phyloP scores from a whole-genome alignment of 2,888 invertebrate genomes.

The Hyppa rectilinea region DNA sequence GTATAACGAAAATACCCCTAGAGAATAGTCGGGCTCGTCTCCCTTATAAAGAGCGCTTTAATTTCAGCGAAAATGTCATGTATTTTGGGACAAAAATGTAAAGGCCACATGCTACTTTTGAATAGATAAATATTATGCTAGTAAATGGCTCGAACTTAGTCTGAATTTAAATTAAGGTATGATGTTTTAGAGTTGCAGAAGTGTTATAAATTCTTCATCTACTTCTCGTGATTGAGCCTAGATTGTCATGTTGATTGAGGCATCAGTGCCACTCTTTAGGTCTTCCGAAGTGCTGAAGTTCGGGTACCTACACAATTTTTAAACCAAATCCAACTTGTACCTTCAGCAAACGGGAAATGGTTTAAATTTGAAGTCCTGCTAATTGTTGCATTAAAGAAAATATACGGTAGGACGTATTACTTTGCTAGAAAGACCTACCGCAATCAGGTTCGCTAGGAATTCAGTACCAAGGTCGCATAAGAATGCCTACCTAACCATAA shows the following conservation, averaged over 20 bases:
- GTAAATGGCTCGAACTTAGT: background rate
- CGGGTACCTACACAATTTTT: no score
- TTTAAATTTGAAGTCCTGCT: background rate
- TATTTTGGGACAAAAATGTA: conserved; percentile 21
- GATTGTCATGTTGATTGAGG: no score
- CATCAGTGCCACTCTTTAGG: no score
- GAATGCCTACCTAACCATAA: background rate
- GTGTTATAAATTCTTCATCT: background rate
- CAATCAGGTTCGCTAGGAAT: background rate
- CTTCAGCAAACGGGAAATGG: no score
- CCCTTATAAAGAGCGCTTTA: conserved; percentile 27
- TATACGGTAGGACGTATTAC: background rate
- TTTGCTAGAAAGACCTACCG: background rate
- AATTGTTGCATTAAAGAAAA: background rate
- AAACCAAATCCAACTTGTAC: no score
- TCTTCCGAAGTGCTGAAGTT: no score
- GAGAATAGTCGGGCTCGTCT: conserved; percentile 9
- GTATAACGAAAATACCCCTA: conserved; percentile 15
- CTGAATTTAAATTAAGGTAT: background rate
- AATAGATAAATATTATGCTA: background rate
- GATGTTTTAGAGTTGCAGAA: background rate
- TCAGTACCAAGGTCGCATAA: background rate
- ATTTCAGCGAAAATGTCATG: conserved; percentile 46
- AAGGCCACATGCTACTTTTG: conserved; percentile 9
- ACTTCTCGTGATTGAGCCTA: no score